Base-by-base conservation (phyloP, 2,113 vertebrate species). In the Ophthalmolycus amberensis region DNA sequence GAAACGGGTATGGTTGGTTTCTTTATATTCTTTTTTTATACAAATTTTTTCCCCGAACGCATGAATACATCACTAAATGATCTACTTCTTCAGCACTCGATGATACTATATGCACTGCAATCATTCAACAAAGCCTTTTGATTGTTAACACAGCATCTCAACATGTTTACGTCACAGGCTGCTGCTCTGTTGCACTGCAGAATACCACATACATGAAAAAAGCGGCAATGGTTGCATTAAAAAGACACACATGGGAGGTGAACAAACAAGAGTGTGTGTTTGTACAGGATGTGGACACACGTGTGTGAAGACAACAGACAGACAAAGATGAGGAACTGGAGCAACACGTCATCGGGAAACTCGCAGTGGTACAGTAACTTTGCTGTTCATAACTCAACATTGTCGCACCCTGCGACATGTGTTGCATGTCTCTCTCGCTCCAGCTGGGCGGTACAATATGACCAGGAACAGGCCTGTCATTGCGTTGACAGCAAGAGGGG, bases 401-500 rank as follows among this genome's bases (percentile, higher is more conserved):
- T 14, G 59, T 9, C n/a, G 38, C 64, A 48, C 15, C 16, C 18
- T 25, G 15, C 44, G 63, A 71, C 65, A 71, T 34, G 52, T 12
- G 48, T 14, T 37, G 25, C 48, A 59, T 4, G 48, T 71, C 16
- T 70, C 16, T 70, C 42, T 48, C 44, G 37, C 56, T 69, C 46
- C 22, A 25, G 77, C 66, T 5, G 56, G n/a, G 48, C 10, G 59
- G 66, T 18, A 14, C 18, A 38, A 9, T 18, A 37, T 46, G 62
- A 79, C 62, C 60, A 71, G 10, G 37, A 64, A 65, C n/a, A 56
- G 40, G 44, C 48, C 5, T 27, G 34, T 32, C 74, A 66, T 60
- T 50, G 38, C 77, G 11, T 89, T 29, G 76, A 81, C 63, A 75
- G 79, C 64, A 87, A 75, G 59, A 76, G 40, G 48, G 46, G 74